Evolutionary conservation across 2,888 invertebrate genomes (phyloP), one percentile per base, ranked within the genome.

Genomic region (Sabatieria punctata): DNA sequence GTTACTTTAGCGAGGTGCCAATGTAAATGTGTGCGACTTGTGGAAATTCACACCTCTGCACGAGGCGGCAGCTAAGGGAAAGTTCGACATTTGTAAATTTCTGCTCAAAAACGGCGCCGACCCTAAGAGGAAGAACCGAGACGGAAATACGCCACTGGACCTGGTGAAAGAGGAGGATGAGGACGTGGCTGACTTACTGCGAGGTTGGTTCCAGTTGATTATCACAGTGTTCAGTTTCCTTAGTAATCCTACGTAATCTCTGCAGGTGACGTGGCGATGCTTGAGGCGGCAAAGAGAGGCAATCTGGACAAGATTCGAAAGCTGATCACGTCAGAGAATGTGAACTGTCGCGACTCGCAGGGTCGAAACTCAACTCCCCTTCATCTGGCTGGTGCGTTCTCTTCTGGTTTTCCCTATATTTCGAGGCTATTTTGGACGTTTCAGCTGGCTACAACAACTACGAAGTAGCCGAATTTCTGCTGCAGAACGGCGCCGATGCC

Each of bases 221-320:
- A 30, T 15, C 30, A 8, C 30, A 11, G 30, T 8, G 8, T 30
- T 11, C 30, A 8, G 8, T 30, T 30, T 11, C 30, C 30, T 11
- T 15, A 11, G 22, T 38, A 38, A 8, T 11, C 6, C 8, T 13
- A 13, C 19, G n/a, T 33, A 4, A 11, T 4, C 13, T 8, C 47
- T 49, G 11, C 49, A 67, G 68, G 91, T 1, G 91, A 93, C 65
- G 80, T 88, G 2, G 91, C 91, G 0, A 66, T 93, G 19, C 68
- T 93, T 23, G 93, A 93, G 68, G 89, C 91, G 76, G 85, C 93
- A 18, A 93, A 93, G 67, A 82, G 83, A 60, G 85, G 85, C 6
- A 82, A 83, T 61, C 68, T 85, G 52, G 77, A 79, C 1, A 71
- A 85, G 53, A 80, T 85, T 11, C 80, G 84, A 65, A 76, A 81